Evolutionary conservation across 2,113 vertebrate species (phyloP), one percentile per base, ranked within the genome.

Genomic region (Chaetodon trifascialis): DNA sequence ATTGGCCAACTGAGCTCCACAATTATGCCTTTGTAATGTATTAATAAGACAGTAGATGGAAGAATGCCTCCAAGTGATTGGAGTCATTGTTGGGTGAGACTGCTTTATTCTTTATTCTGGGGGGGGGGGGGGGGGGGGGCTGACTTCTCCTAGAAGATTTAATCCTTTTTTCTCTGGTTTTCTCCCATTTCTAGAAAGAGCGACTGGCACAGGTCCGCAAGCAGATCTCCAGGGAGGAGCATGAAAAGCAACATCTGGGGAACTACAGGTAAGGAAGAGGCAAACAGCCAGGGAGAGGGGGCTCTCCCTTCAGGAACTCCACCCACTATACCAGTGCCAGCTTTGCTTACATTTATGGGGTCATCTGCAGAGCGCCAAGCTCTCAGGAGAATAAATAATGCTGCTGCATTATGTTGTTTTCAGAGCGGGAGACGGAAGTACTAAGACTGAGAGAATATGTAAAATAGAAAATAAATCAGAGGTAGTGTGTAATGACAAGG

Each of bases 171-270:
- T 21, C 16, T 62, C 17, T 62, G 25, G 2, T 25, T 42, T 49
- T 72, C 23, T 62, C 59, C 15, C 84, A 17, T 95, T 95, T 95
- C 44, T 93, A 99, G 98, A 99, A 97, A 95, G 98, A 99, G 89
- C 96, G 96, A 79, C 96, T 99, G 76, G 96, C 96, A 71, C 97
- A 99, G 94, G 97, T 99, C 82, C 97, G 98, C 90, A 99, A 97
- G 93, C 98, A 99, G 92, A 95, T 99, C 91, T 97, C 96, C 55
- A 96, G 96, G 93, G 98, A 99, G 89, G 96, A 98, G 86, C 96
- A 99, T 80, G 98, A 99, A 95, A 99, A 97, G 59, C 95, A 96
- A 87, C 97, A 99, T 86, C 96, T 99, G 96, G 98, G 98, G 73
- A 99, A 99, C 92, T 99, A 99, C 92, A 98, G 97, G 98, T 99